These are phyloP conservation scores for Operophtera brumata DNA, from an alignment of 2,888 invertebrate species.

Conservation along the genomic window DNA sequence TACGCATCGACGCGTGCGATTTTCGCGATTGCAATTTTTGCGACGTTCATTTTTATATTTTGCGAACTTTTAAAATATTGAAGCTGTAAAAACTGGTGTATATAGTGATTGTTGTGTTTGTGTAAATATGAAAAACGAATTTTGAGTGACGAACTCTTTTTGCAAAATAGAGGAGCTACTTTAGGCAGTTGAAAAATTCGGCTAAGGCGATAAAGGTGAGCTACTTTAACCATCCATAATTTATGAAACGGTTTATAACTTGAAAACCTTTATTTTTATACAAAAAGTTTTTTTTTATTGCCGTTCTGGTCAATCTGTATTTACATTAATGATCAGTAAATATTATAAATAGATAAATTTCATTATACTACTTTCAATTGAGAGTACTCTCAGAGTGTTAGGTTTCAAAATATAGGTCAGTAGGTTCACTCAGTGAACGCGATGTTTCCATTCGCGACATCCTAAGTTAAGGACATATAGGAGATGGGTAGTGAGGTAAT, in stretches of 20 bases:
- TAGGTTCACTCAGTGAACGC: constrained; percentile 5
- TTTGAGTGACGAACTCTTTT: constrained; percentile 53
- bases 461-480: too few relatives aligned
- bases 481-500: too few relatives aligned
- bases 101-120: constrained; percentile 43
- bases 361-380: too few relatives aligned
- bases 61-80: constrained; percentile 37
- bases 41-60: constrained; percentile 31
- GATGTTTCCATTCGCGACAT: too few relatives aligned
- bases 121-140: constrained; percentile 48
- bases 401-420: constrained; percentile 26
- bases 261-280: neutral
- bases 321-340: too few relatives aligned
- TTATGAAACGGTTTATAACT: neutral
- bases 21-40: constrained; percentile 45
- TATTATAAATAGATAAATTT: too few relatives aligned
- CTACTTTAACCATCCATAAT: neutral
- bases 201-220: constrained; percentile 27
- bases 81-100: constrained; percentile 33
- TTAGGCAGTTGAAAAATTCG: constrained; percentile 43
- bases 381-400: neutral
- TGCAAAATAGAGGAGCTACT: constrained; percentile 44
- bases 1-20: constrained; percentile 64
- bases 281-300: too few relatives aligned
- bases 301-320: too few relatives aligned